phyloP scores from a whole-genome alignment of 2,113 vertebrate species.

The Sinocyclocheilus maitianheensis region DNA sequence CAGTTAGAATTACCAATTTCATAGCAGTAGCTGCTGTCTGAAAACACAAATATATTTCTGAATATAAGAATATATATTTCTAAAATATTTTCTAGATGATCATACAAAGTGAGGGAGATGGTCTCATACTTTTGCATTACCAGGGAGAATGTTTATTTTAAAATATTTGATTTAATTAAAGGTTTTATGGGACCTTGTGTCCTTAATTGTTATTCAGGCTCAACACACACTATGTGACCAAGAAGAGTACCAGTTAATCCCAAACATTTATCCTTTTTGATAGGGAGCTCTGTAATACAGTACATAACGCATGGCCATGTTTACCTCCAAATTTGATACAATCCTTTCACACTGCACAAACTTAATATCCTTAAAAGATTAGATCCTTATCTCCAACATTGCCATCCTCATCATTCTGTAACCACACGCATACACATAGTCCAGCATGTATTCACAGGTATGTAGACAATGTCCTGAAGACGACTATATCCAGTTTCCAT shows the following conservation, averaged over 20 bases:
- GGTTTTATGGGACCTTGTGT: slow-evolving; percentile 22
- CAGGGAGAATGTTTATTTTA: slow-evolving; percentile 40
- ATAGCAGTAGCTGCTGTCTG: slow-evolving; percentile 2
- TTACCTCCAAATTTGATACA: slow-evolving; percentile 2
- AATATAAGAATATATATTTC: slow-evolving; percentile 41
- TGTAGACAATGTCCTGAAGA: slow-evolving; percentile 60
- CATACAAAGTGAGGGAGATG: slow-evolving; percentile 9
- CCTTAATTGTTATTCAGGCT: slow-evolving; percentile 30
- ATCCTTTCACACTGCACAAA: slow-evolving; percentile 10
- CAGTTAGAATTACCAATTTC: background rate
- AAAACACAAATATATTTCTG: slow-evolving; percentile 34
- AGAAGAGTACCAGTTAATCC: background rate
- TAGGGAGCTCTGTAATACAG: slow-evolving; percentile 1
- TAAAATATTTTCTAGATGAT: slow-evolving; percentile 40
- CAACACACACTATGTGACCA: background rate
- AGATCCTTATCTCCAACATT: background rate
- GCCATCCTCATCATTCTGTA: background rate
- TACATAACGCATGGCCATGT: background rate
- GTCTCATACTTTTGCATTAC: slow-evolving; percentile 45
- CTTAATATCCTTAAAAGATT: slow-evolving; percentile 33
- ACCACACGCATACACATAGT: slow-evolving; percentile 22
- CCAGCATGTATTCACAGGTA: slow-evolving; percentile 44
- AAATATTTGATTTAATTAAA: slow-evolving; percentile 27
- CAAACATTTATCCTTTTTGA: slow-evolving; percentile 11
- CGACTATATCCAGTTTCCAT: slow-evolving; percentile 69